Base-by-base conservation (phyloP, 92 coral and sea anemone species). In the Virgularia gustaviana region DNA sequence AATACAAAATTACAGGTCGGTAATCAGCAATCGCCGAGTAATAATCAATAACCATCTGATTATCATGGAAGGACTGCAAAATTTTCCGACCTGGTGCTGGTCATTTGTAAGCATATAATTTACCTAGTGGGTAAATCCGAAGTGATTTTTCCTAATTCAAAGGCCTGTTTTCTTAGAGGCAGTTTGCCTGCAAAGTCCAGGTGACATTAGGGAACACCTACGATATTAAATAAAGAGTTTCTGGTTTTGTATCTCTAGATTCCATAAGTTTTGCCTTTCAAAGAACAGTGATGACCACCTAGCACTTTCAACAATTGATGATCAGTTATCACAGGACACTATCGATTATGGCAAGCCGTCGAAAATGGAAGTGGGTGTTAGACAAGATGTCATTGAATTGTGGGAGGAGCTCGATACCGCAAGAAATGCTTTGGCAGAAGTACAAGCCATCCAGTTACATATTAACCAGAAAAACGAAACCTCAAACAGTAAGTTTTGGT, bases 391-490 rank as follows among this genome's bases (percentile, higher is more conserved):
- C 27, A 87, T 94, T 41, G 84, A 86, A 0, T 57, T 94, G 49
- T 89, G 96, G 92, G 87, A 94, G 35, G 99, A 94, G 57, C 82
- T 94, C 27, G 96, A 89, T 75, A 89, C 88, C 33, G 99, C 99
- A 49, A 83, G 96, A 41, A 90, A 89, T 61, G 75, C 89, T 3
- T 37, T 94, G 56, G 99, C 99, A 18, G 99, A 94, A 85, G 85
- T 89, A 13, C 96, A 94, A 76, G 99, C 95, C 27, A 75, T 94
- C 61, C 84, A 80, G 77, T 84, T 88, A 38, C 90, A 89, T 60
- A 67, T 94, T 28, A 79, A 70, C 13, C 96, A 94, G 71, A n/a
- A n/a, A n/a, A n/a, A n/a, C n/a, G n/a, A n/a, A n/a, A n/a, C n/a
- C n/a, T n/a, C n/a, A n/a, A n/a, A n/a, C n/a, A n/a, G n/a, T n/a